Conservation (phyloP, 2,113 vertebrate genomes). For the Nothocercus nigrocapillus region DNA sequence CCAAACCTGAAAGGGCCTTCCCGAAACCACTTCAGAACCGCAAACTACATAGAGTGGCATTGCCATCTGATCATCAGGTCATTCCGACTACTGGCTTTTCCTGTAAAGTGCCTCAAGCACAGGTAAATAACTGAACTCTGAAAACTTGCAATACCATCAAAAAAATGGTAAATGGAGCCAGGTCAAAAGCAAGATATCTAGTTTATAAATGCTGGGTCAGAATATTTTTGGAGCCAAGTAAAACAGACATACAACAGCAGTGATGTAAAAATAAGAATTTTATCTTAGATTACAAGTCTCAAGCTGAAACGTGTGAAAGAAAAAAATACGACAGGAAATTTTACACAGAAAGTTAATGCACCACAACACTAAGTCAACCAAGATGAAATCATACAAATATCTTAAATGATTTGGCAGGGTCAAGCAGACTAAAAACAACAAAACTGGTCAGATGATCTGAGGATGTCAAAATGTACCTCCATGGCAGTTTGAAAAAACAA, state of each 20-base stretch:
- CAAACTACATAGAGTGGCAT: neutral
- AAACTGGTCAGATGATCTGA: neutral
- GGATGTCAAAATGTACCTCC: neutral
- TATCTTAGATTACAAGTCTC: neutral
- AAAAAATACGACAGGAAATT: neutral
- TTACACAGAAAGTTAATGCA: neutral
- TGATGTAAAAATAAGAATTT: neutral
- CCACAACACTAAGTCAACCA: rapidly evolving
- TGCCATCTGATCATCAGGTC: neutral
- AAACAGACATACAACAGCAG: neutral
- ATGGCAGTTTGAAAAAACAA: neutral
- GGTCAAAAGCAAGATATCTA: neutral
- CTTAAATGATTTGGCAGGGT: neutral
- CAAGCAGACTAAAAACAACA: neutral
- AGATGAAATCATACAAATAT: neutral
- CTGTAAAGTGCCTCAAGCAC: rapidly evolving
- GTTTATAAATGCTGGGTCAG: neutral
- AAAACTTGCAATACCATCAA: neutral
- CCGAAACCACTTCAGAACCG: neutral
- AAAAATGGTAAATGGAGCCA: neutral
- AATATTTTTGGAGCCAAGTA: neutral
- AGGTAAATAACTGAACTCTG: neutral
- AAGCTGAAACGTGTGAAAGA: neutral
- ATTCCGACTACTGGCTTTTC: neutral
- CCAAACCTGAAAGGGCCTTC: neutral